phyloP scores from a whole-genome alignment of 2,113 vertebrate genomes.

The Coreoperca whiteheadi region DNA sequence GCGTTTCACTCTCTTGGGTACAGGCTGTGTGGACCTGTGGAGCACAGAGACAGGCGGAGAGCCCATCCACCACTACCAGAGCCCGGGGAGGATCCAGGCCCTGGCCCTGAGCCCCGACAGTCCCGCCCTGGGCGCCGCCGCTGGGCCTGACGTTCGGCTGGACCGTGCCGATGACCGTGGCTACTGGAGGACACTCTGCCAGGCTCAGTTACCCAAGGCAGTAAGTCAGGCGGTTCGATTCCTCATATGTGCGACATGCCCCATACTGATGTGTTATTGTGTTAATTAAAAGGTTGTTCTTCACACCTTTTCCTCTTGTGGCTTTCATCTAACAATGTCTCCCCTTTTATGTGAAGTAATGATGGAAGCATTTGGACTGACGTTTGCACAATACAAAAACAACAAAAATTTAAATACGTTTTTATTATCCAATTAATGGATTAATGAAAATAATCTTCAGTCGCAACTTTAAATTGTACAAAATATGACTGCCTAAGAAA shows the following conservation, averaged over 20 bases:
- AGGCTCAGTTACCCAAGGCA: constrained; percentile 87
- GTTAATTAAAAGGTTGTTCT: constrained; percentile 1
- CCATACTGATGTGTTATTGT: constrained; percentile 2
- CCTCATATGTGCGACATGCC: neutral
- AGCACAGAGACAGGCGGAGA: constrained; percentile 87
- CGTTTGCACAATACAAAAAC: neutral
- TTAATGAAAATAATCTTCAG: neutral
- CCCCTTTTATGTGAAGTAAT: neutral
- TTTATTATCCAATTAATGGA: neutral
- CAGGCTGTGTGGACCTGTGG: constrained; percentile 94
- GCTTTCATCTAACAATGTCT: neutral
- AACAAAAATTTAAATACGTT: too few species aligned
- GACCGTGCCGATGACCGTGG: constrained; percentile 86
- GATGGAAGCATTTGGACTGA: neutral
- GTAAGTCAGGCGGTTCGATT: constrained; percentile 81
- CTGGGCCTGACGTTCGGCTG: constrained; percentile 87
- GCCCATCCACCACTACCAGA: constrained; percentile 90
- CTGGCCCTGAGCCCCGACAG: constrained; percentile 86
- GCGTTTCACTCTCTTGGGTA: neutral
- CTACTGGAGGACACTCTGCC: constrained; percentile 86
- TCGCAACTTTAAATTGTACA: neutral
- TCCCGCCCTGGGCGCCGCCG: constrained; percentile 84
- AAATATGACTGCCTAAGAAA: neutral
- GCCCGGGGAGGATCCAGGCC: constrained; percentile 86
- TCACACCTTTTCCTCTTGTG: neutral